Evolutionary conservation across 2,797 vertebrate genomes (phyloP).

Genomic region (Salmo trutta): DNA sequence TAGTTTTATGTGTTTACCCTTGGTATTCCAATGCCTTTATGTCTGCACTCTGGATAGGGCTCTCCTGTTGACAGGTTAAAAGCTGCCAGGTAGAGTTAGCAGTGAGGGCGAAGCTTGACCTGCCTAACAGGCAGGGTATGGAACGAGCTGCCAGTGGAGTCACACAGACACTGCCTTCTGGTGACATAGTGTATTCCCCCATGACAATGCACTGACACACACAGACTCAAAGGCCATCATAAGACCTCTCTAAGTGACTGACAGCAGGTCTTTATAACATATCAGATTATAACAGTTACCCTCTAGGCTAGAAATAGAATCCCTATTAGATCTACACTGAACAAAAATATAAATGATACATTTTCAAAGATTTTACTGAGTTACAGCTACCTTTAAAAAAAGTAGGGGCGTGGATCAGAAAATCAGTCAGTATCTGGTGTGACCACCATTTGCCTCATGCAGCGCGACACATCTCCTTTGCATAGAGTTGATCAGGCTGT

Average conservation of each 20-base stretch:
- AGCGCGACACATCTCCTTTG: too few relatives aligned
- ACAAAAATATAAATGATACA: too few relatives aligned
- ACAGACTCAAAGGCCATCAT: not conserved
- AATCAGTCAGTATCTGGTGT: too few relatives aligned
- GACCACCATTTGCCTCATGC: too few relatives aligned
- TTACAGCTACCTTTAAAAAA: too few relatives aligned
- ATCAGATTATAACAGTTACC: slow-evolving; percentile 6
- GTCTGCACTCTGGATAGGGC: not conserved
- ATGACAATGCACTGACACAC: slow-evolving; percentile 31
- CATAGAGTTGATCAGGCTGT: too few relatives aligned
- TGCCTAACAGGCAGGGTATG: slow-evolving; percentile 18
- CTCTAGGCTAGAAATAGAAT: too few relatives aligned
- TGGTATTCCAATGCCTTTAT: not conserved
- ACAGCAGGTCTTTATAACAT: slow-evolving; percentile 53
- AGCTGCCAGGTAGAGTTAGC: slow-evolving; percentile 53
- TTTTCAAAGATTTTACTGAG: too few relatives aligned
- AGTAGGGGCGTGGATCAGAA: too few relatives aligned
- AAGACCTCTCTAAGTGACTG: slow-evolving; percentile 28
- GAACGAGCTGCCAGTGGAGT: slow-evolving; percentile 50
- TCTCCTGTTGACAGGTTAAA: slow-evolving; percentile 16
- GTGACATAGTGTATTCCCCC: slow-evolving; percentile 30
- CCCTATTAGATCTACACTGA: too few relatives aligned
- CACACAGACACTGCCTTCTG: slow-evolving; percentile 34
- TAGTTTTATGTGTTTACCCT: not conserved
- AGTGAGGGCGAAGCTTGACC: slow-evolving; percentile 37